Evolutionary conservation across 1,140 invertebrate genomes (phyloP).

Genomic region (Apis laboriosa): DNA sequence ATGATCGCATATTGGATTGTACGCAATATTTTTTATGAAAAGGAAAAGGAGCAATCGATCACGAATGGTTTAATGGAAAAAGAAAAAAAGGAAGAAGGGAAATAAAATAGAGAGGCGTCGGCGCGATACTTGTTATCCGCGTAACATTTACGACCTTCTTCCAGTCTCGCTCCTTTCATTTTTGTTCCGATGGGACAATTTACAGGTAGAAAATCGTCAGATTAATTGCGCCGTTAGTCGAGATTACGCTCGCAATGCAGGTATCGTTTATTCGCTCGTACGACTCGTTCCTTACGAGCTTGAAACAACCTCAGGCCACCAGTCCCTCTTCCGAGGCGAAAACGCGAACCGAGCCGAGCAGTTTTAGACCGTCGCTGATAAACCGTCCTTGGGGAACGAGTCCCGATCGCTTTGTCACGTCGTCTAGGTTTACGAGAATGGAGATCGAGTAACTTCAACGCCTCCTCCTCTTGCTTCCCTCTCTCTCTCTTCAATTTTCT

Average conservation of each 20-base stretch:
- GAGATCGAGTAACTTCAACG: conserved; percentile 61
- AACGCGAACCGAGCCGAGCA: conserved; percentile 25
- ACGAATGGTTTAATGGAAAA: background rate
- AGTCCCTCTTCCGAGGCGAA: conserved; percentile 3
- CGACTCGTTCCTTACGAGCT: conserved; percentile 39
- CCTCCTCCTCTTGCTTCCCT: conserved; percentile 15
- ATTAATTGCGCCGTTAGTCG: conserved; percentile 30
- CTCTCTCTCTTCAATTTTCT: conserved; percentile 51
- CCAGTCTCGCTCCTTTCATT: background rate
- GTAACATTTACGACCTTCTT: background rate
- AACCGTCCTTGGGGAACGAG: conserved; percentile 52
- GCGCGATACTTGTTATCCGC: background rate
- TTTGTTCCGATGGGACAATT: background rate
- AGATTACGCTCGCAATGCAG: background rate
- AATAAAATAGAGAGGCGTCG: background rate
- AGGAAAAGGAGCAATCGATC: too few relatives aligned
- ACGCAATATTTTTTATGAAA: too few relatives aligned
- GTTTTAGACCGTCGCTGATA: conserved; percentile 53
- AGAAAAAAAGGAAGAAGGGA: too few relatives aligned
- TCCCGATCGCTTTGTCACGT: conserved; percentile 50
- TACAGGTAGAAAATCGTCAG: conserved; percentile 12
- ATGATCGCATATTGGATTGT: too few relatives aligned
- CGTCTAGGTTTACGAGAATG: conserved; percentile 49
- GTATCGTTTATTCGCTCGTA: conserved; percentile 24
- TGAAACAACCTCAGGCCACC: background rate